Conservation (phyloP, 2,888 invertebrate genomes). For the Rugalucina vietnamica region DNA sequence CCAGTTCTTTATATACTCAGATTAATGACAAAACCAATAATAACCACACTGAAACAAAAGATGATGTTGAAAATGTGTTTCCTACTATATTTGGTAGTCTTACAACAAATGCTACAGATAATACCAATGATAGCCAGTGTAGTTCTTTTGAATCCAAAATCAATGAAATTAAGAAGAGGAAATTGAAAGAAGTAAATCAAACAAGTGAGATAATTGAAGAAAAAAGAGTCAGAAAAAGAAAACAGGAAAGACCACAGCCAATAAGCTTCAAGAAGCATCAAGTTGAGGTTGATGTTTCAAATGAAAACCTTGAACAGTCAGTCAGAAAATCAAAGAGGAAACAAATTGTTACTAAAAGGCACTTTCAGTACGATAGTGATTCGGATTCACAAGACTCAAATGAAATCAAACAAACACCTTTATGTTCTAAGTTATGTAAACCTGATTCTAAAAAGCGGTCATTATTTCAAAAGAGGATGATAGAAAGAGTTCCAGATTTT, state of each 20-base stretch:
- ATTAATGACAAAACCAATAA: not conserved
- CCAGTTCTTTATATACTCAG: not conserved
- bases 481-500: not conserved
- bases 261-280: not conserved
- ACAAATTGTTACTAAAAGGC: not conserved
- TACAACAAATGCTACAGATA: not conserved
- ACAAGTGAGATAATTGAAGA: not conserved
- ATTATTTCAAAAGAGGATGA: not conserved
- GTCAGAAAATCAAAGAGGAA: not conserved
- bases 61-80: no score
- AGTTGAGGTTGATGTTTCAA: no score
- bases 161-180: not conserved
- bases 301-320: not conserved
- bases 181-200: not conserved
- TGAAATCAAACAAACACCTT: constrained; percentile 31
- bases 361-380: not conserved
- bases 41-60: not conserved
- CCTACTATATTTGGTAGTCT: no score
- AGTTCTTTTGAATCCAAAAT: not conserved
- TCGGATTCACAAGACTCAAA: not conserved
- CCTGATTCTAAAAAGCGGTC: not conserved
- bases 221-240: not conserved
- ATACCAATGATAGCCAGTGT: not conserved
- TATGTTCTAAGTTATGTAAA: constrained; percentile 33
- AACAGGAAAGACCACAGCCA: not conserved